Evolutionary conservation across 2,113 vertebrate species (phyloP), one percentile per base, ranked within the genome.

Genomic region (Rhinolophus sinicus): DNA sequence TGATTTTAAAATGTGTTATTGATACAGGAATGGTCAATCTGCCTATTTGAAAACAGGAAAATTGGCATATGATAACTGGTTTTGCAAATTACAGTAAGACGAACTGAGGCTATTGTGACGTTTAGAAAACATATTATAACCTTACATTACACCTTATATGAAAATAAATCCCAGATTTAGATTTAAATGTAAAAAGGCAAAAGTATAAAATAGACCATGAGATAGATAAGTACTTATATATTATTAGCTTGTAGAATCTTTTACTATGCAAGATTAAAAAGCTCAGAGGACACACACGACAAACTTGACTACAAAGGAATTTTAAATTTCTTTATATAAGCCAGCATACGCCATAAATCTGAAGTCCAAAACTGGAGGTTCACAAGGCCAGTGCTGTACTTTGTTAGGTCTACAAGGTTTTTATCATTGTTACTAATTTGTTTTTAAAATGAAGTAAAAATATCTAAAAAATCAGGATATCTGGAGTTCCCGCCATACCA

Each of bases 161-260:
- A 81, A 90, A 94, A 87, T 44, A 87, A 88, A 21, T 40, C 28
- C 54, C 44, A 52, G 14, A 92, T 35, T 69, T 28, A 87, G 33
- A 77, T 50, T 62, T 78, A 70, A 76, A 82, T 38, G 18, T 58
- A 72, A 87, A 91, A 87, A 77, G 15, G 6, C 26, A 90, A 67
- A 72, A 58, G 28, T n/a, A 60, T 60, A 33, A 47, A 38, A 11
- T 1, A 72, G 4, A 33, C 44, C 40, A 67, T 1, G 2, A 82
- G 12, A 58, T 11, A 93, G 28, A 40, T 28, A 33, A 84, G 14
- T 72, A 60, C 28, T 69, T 93, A 22, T 21, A 87, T 52, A 69
- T 44, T 86, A n/a, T 69, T 70, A 52, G 35, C 19, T 72, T 69
- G 22, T 0, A 88, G 18, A 86, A 72, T 5, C 13, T 33, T 82